These are phyloP conservation scores for Pterocles gutturalis DNA, from an alignment of 2,113 vertebrate genomes.

Conservation along the genomic window DNA sequence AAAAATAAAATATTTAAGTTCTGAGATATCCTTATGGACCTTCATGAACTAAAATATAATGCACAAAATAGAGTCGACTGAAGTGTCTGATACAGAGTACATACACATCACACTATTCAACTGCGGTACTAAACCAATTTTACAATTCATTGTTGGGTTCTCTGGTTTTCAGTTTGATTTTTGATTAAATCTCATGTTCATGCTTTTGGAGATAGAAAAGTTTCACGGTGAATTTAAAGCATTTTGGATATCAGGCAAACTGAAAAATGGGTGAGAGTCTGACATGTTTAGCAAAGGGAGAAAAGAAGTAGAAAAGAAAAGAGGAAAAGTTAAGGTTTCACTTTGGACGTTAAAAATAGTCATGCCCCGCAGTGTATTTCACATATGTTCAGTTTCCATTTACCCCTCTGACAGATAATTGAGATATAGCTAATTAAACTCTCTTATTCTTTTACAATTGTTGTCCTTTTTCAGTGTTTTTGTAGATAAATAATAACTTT, in stretches of 20 bases:
- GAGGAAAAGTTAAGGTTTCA: neutral
- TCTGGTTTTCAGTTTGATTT: conserved; percentile 29
- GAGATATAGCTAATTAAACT: neutral
- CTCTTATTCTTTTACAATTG: neutral
- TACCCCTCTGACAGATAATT: neutral
- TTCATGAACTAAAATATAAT: neutral
- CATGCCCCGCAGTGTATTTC: neutral
- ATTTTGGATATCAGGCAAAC: neutral
- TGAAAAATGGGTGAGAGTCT: neutral
- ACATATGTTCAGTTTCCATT: rapidly evolving
- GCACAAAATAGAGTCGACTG: neutral
- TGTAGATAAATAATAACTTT: neutral
- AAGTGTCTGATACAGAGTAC: neutral
- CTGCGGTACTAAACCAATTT: conserved; percentile 7
- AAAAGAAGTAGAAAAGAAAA: neutral
- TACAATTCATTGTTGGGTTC: conserved; percentile 33
- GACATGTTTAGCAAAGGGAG: neutral
- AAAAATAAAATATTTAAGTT: neutral
- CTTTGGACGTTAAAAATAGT: neutral
- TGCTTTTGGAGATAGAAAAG: neutral
- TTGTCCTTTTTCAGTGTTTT: neutral
- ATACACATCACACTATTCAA: neutral
- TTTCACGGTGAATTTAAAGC: conserved; percentile 42
- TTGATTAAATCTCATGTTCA: neutral
- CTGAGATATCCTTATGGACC: neutral